Conservation (phyloP, 2,113 vertebrate species). For the Danionella cerebrum region DNA sequence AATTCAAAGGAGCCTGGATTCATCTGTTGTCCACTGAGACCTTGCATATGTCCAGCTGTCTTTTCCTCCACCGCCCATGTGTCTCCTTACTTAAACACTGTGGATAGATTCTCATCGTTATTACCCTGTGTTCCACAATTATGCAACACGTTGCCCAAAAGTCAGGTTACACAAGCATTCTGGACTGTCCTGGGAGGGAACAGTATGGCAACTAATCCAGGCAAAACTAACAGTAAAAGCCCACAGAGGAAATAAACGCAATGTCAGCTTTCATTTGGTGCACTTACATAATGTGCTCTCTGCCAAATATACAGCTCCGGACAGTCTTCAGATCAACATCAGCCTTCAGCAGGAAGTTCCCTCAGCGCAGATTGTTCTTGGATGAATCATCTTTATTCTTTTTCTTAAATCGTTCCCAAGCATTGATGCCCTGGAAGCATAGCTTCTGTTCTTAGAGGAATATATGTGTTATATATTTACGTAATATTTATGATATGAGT, state of each 20-base stretch:
- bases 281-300: slow-evolving; percentile 55
- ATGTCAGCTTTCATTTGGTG: slow-evolving; percentile 57
- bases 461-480: no score
- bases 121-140: slow-evolving; percentile 54
- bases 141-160: slow-evolving; percentile 46
- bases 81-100: slow-evolving; percentile 26
- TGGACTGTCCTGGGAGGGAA: slow-evolving; percentile 38
- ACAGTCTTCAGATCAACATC: not conserved
- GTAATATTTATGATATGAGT: no score
- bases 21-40: slow-evolving; percentile 14
- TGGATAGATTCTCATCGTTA: slow-evolving; percentile 41
- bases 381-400: slow-evolving; percentile 6
- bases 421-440: not conserved
- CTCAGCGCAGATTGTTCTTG: not conserved
- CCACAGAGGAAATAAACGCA: slow-evolving; percentile 41
- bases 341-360: not conserved
- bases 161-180: slow-evolving; percentile 56
- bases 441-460: not conserved
- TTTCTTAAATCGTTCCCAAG: not conserved
- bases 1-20: no score
- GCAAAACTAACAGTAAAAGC: slow-evolving; percentile 38
- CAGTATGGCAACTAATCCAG: slow-evolving; percentile 58
- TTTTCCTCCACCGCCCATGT: slow-evolving; percentile 31
- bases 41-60: slow-evolving; percentile 2
- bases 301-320: not conserved